Evolutionary conservation across 1,140 invertebrate genomes (phyloP), one percentile per base, ranked within the genome.

Genomic region (Calephelis virginiensis): DNA sequence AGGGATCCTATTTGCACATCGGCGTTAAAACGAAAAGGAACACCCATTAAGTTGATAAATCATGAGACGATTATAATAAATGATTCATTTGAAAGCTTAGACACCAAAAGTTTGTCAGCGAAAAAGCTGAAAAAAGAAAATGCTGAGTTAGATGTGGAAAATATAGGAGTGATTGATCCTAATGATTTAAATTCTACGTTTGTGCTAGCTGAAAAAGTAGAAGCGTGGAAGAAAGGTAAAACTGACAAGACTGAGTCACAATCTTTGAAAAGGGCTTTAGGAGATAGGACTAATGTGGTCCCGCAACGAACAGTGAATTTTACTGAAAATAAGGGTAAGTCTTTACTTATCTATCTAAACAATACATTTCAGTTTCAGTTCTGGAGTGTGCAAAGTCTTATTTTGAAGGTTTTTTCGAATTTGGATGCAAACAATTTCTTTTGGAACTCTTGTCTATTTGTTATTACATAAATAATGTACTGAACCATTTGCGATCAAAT

Each of bases 111-210:
- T 60, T 37, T 87, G 40, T 85, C 85, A 0, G 82, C 82, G 0
- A 89, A 90, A 69, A 89, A 89, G 69, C 12, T 83, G 0, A 85
- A 90, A 64, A 76, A 38, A 10, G 83, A 84, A 56, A 68, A 81
- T 67, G 47, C 74, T 2, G 68, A 59, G 5, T 10, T 71, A 9
- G 82, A 82, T 60, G 40, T 81, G 1, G 80, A 84, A 61, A 84
- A 86, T 56, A 80, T 64, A 64, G 73, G 60, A 7, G 38, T 67
- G 0, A 83, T 92, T 13, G 83, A 92, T 65, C 78, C 85, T 0
- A 84, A 81, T 5, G 76, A 86, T 66, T 75, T 92, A 68, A 91
- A 92, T 71, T 91, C 90, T 0, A 92, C 91, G 0, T 91, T 92
- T 74, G 88, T 91, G 8, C 65, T 92, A 47, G 78, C 81, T 4